phyloP scores from a whole-genome alignment of 2,113 vertebrate species.

The Myotis davidii region DNA sequence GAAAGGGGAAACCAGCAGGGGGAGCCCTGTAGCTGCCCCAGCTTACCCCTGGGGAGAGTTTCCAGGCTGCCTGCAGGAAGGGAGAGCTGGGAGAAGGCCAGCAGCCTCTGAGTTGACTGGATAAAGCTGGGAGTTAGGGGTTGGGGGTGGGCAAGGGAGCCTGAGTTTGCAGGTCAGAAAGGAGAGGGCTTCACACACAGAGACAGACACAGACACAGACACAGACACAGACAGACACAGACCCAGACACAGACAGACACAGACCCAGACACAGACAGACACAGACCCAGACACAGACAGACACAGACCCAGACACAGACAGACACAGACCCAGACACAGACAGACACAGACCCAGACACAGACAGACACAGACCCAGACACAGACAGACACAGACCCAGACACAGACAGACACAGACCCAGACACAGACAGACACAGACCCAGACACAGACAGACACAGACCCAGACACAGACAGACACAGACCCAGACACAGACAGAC shows the following conservation, averaged over 20 bases:
- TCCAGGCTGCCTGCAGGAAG: not conserved
- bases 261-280: not conserved
- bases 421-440: too few relatives aligned
- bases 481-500: too few relatives aligned
- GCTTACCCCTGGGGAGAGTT: not conserved
- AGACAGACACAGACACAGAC: not conserved
- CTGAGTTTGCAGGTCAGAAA: not conserved
- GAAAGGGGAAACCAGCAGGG: not conserved
- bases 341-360: too few relatives aligned
- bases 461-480: too few relatives aligned
- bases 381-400: too few relatives aligned
- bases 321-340: too few relatives aligned
- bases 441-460: too few relatives aligned
- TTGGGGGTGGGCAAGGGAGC: not conserved
- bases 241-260: not conserved
- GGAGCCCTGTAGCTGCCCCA: not conserved
- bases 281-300: too few relatives aligned
- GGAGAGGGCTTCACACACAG: not conserved
- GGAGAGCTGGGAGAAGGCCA: not conserved
- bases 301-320: too few relatives aligned
- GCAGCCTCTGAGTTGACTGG: not conserved
- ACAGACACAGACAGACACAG: too few relatives aligned
- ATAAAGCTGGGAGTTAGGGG: not conserved
- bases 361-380: too few relatives aligned
- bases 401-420: too few relatives aligned